Evolutionary conservation across 2,888 invertebrate genomes (phyloP).

Genomic region (Megaustenia siamemsis): DNA sequence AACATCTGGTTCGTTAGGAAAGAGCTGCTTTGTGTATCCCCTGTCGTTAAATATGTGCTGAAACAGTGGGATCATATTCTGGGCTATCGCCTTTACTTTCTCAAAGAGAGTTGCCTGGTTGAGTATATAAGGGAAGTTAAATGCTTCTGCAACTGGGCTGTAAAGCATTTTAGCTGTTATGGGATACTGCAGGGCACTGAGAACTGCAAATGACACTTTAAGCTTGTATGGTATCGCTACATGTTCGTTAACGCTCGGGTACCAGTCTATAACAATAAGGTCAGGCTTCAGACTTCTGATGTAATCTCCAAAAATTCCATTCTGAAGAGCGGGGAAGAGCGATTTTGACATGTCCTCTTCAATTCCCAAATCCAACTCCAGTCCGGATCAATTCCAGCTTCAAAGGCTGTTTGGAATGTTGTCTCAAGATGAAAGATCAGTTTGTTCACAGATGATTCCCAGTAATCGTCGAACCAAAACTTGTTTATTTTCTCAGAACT

Average conservation of each 20-base stretch:
- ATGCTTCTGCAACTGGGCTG: too few relatives aligned
- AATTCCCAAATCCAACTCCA: background rate
- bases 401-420: background rate
- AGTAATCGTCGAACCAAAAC: background rate
- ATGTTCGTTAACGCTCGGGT: background rate
- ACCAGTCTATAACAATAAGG: conserved; percentile 1
- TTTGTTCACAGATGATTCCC: background rate
- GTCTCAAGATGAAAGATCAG: background rate
- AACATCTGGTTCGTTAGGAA: too few relatives aligned
- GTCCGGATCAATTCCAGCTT: background rate
- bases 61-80: too few relatives aligned
- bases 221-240: conserved; percentile 5
- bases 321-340: background rate
- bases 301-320: background rate
- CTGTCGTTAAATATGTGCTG: too few relatives aligned
- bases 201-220: background rate
- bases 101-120: too few relatives aligned
- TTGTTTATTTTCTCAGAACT: background rate
- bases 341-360: background rate
- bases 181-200: background rate
- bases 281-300: background rate
- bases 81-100: too few relatives aligned
- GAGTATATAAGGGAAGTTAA: too few relatives aligned
- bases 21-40: too few relatives aligned
- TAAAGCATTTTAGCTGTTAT: too few relatives aligned